Percentiles rank a stretch among this genome's conserved stretches.
phyloP scores from a whole-genome alignment of 2,797 vertebrate genomes.

The Leuciscus waleckii region DNA sequence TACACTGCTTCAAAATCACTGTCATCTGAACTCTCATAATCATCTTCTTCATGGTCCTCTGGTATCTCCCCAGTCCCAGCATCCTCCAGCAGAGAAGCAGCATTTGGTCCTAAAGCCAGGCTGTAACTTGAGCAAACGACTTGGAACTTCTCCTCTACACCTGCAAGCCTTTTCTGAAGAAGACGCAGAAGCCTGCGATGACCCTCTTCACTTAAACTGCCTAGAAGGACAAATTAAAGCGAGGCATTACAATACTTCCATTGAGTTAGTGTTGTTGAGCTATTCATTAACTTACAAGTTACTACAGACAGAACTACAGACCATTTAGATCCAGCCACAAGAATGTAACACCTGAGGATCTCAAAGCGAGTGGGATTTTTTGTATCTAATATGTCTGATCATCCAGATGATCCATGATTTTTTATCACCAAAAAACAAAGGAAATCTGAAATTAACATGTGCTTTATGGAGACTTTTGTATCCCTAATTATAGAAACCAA shows the following conservation, averaged over 20 bases:
- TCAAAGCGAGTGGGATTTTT: not conserved
- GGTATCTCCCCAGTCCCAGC: not conserved
- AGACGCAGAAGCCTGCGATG: not conserved
- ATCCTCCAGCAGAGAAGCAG: not conserved
- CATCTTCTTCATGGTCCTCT: not conserved
- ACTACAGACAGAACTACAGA: not conserved
- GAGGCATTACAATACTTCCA: not conserved
- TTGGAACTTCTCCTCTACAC: not conserved
- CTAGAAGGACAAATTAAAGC: not conserved
- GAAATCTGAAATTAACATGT: no score
- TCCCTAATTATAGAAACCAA: no score
- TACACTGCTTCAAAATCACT: not conserved
- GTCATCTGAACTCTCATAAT: conserved; percentile 9
- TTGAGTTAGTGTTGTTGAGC: not conserved
- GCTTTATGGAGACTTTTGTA: no score
- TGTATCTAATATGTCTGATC: not conserved
- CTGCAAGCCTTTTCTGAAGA: conserved; percentile 2
- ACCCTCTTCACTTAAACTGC: not conserved
- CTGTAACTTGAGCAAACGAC: not conserved
- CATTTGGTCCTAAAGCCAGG: not conserved
- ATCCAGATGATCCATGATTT: no score
- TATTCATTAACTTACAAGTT: not conserved
- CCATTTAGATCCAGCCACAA: not conserved
- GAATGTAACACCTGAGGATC: not conserved
- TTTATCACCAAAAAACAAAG: no score